Evolutionary conservation across 2,113 vertebrate genomes (phyloP), one percentile per base, ranked within the genome.

Genomic region (Erythrolamprus reginae): DNA sequence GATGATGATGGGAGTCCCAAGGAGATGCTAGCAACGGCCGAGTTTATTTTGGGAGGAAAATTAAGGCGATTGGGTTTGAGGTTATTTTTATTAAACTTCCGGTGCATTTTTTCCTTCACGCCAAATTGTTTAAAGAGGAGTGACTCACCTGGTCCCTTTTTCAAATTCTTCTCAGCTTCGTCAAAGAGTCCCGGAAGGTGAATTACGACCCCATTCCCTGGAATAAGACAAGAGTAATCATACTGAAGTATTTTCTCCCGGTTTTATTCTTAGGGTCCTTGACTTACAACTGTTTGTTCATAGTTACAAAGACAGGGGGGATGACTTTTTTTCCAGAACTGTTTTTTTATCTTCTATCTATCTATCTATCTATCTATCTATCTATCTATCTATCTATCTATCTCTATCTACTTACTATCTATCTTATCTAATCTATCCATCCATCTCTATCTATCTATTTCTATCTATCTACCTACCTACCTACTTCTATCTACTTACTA

Each of bases 181-280:
- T 97, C 97, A 94, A 98, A 98, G 82, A 98, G 96, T 9, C 98
- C 98, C 0, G 97, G 98, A 0, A 98, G 93, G 92, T 98, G 98
- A 42, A 98, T 97, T 94, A 98, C 97, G 56, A 98, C 98, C 12
- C 97, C 97, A 1, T 98, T 98, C 1, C 98, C 98, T 98, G 94
- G 33, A 1, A 50, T 90, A 0, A 7, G 87, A 26, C 2, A 42
- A 42, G 1, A 15, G 21, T 38, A 3, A 38, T 9, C 65, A 8
- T 13, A 61, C 10, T n/a, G 26, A 28, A n/a, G 28, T 65, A n/a
- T 65, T 65, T 65, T 65, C 61, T 65, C 61, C 1, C 0, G 28
- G 1, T 15, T n/a, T 65, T 28, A 5, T n/a, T 28, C 28, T 15
- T n/a, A 5, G n/a, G 6, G 4, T 13, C 61, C 61, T 65, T 65